Conservation (phyloP, 2,888 invertebrate species). For the Aporophyla lueneburgensis region DNA sequence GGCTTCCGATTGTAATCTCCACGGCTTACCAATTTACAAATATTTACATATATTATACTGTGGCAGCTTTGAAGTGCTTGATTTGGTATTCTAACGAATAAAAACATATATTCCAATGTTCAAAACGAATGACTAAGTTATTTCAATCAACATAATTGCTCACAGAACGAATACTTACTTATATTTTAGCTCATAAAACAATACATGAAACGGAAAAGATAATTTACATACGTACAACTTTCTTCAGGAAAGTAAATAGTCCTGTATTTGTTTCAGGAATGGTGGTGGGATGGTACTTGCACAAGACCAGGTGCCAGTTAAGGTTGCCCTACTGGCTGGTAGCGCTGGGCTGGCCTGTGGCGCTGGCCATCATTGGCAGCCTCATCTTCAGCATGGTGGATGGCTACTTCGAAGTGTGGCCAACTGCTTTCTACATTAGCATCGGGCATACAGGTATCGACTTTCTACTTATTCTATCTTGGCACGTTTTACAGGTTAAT, state of each 20-base stretch:
- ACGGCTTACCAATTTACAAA: slow-evolving; percentile 46
- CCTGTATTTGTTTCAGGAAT: slow-evolving; percentile 86
- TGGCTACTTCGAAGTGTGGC: slow-evolving; percentile 92
- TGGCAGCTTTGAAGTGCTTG: slow-evolving; percentile 44
- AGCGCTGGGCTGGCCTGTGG: slow-evolving; percentile 90
- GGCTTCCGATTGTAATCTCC: slow-evolving; percentile 57
- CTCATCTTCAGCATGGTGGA: slow-evolving; percentile 93
- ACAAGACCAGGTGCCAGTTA: slow-evolving; percentile 92
- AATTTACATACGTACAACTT: not conserved
- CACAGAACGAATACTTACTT: not conserved
- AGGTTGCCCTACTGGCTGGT: slow-evolving; percentile 91
- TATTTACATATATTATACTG: slow-evolving; percentile 53
- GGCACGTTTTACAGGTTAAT: not conserved
- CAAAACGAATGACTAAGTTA: slow-evolving; percentile 31
- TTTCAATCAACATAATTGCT: slow-evolving; percentile 35
- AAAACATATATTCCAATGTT: slow-evolving; percentile 16
- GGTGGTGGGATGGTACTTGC: slow-evolving; percentile 93
- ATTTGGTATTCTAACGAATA: slow-evolving; percentile 42
- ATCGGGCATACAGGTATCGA: slow-evolving; percentile 92
- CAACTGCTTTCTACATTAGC: slow-evolving; percentile 94
- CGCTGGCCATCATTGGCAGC: slow-evolving; percentile 91
- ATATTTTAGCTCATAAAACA: slow-evolving; percentile 9
- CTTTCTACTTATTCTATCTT: not conserved
- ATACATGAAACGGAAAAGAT: not conserved
- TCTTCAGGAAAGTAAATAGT: not conserved